phyloP scores from a whole-genome alignment of 1,140 invertebrate genomes.

The Radopholus similis region DNA sequence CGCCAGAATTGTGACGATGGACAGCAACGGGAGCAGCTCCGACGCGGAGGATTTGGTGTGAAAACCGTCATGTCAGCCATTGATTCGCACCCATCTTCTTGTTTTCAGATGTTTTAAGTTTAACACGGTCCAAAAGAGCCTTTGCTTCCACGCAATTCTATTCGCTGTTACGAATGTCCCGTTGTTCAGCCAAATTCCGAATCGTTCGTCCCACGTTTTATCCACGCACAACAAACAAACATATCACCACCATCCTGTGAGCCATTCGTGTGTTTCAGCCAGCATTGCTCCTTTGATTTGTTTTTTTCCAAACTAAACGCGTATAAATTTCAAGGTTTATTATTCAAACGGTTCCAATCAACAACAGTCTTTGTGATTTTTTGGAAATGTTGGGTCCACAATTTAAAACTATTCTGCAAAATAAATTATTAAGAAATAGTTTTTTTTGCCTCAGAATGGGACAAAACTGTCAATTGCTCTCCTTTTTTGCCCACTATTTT shows the following conservation, averaged over 20 bases:
- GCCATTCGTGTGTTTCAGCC: too few relatives aligned
- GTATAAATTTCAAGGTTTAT: too few relatives aligned
- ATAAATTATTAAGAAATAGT: too few relatives aligned
- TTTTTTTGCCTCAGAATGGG: too few relatives aligned
- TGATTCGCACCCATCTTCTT: not conserved
- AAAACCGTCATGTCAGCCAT: not conserved
- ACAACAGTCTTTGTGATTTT: not conserved
- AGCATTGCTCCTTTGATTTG: not conserved
- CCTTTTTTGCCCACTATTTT: too few relatives aligned
- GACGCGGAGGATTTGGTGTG: constrained; percentile 63
- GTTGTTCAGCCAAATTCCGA: not conserved
- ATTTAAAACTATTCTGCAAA: too few relatives aligned
- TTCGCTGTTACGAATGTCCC: not conserved
- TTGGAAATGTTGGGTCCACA: constrained; percentile 14
- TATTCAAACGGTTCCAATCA: too few relatives aligned
- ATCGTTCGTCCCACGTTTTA: not conserved
- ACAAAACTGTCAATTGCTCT: too few relatives aligned
- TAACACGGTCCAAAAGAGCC: not conserved
- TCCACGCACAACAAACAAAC: too few relatives aligned
- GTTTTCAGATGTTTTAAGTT: not conserved
- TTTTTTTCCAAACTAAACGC: not conserved
- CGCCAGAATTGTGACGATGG: not conserved
- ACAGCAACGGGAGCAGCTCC: too few relatives aligned
- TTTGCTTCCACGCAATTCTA: not conserved
- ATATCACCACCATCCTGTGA: too few relatives aligned